Evolutionary conservation across 2,888 invertebrate genomes (phyloP).

Genomic region (Hyposoter didymator): DNA sequence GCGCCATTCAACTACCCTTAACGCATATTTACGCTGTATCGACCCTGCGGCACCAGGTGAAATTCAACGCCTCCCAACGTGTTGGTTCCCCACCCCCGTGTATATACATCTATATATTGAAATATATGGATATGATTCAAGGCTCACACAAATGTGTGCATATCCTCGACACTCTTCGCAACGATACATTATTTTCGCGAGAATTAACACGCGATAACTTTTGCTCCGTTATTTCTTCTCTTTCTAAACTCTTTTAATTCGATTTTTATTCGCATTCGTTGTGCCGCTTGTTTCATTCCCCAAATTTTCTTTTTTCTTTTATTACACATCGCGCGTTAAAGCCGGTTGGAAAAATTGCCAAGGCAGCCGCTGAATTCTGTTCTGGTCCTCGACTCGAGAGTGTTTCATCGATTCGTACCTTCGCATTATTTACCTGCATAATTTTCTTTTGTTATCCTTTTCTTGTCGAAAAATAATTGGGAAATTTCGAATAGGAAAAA

Average conservation of each 20-base stretch:
- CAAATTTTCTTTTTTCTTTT: neutral
- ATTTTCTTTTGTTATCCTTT: neutral
- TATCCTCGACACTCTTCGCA: slow-evolving; percentile 31
- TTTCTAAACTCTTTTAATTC: slow-evolving; percentile 23
- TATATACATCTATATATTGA: slow-evolving; percentile 4
- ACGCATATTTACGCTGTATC: slow-evolving; percentile 78
- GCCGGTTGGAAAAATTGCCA: neutral
- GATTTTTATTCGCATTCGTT: slow-evolving; percentile 36
- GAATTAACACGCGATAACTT: slow-evolving; percentile 62
- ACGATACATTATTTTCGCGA: slow-evolving; percentile 64
- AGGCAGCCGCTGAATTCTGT: neutral
- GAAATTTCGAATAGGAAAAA: neutral
- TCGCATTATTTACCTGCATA: neutral
- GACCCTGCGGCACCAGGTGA: slow-evolving; percentile 73
- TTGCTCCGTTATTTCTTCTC: neutral
- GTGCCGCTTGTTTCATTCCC: neutral
- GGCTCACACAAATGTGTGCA: slow-evolving; percentile 1
- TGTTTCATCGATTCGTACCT: neutral
- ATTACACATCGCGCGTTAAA: neutral
- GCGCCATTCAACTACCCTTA: slow-evolving; percentile 69
- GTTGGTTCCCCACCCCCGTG: neutral
- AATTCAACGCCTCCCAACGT: slow-evolving; percentile 60
- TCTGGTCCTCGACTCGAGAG: neutral
- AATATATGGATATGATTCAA: neutral
- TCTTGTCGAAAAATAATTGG: neutral